Conservation (phyloP, 2,113 vertebrate species). For the Notarius lentiginosus region DNA sequence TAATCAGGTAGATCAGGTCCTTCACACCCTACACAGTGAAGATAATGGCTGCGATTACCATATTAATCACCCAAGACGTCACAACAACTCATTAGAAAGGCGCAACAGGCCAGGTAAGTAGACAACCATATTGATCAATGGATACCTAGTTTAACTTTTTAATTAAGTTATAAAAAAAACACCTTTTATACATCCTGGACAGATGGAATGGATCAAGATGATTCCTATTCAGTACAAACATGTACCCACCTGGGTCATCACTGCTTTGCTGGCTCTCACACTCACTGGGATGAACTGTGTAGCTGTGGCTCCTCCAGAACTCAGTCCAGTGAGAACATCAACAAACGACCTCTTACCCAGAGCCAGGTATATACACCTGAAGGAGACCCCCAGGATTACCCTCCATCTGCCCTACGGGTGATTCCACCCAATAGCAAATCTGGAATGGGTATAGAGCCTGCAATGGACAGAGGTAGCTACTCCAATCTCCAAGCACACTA, state of each 20-base stretch:
- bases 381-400: conserved; percentile 62
- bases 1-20: conserved; percentile 79
- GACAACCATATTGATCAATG: not conserved
- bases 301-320: conserved; percentile 79
- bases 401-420: conserved; percentile 68
- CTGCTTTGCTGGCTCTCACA: conserved; percentile 61
- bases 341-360: conserved; percentile 61
- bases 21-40: conserved; percentile 75
- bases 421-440: conserved; percentile 55
- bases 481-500: conserved; percentile 37
- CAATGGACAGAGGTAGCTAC: conserved; percentile 54
- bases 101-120: conserved; percentile 82
- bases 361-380: conserved; percentile 60
- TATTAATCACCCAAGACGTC: conserved; percentile 63
- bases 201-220: conserved; percentile 78
- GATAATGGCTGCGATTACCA: conserved; percentile 74
- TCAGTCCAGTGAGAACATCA: conserved; percentile 74
- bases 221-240: conserved; percentile 72
- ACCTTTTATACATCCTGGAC: not conserved
- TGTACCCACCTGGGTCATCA: conserved; percentile 65
- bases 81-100: conserved; percentile 71
- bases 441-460: conserved; percentile 53
- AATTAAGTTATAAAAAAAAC: not conserved
- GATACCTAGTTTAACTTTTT: not conserved
- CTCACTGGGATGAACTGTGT: conserved; percentile 71